phyloP scores from a whole-genome alignment of 1,140 invertebrate species.

The Calliphora vicina region DNA sequence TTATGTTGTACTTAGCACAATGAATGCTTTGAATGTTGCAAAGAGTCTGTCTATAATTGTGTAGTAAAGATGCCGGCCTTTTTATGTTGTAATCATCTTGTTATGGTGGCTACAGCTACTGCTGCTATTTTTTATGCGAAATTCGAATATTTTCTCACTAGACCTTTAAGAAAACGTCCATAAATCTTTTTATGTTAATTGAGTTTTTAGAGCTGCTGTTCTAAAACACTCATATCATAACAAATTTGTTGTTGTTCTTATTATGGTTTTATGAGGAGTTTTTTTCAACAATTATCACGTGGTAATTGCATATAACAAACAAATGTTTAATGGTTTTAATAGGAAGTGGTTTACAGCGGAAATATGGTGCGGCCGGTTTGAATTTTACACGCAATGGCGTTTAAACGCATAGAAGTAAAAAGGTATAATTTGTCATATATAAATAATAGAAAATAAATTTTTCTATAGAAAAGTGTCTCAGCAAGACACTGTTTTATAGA shows the following conservation, averaged over 20 bases:
- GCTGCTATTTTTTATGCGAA: neutral
- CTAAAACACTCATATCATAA: neutral
- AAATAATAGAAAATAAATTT: no score
- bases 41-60: neutral
- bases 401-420: no score
- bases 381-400: no score
- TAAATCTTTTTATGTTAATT: neutral
- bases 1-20: neutral
- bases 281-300: neutral
- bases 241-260: neutral
- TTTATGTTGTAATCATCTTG: neutral
- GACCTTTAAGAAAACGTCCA: neutral
- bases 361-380: no score
- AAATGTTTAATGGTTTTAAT: no score
- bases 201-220: neutral
- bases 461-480: no score
- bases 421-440: no score
- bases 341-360: no score
- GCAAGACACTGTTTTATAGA: no score
- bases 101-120: neutral
- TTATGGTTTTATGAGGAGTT: neutral
- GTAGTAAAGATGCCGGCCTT: neutral
- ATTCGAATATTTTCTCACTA: neutral
- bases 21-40: neutral
- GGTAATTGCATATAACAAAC: neutral